Evolutionary conservation across 2,888 invertebrate genomes (phyloP).

Genomic region (Chydorus sphaericus): DNA sequence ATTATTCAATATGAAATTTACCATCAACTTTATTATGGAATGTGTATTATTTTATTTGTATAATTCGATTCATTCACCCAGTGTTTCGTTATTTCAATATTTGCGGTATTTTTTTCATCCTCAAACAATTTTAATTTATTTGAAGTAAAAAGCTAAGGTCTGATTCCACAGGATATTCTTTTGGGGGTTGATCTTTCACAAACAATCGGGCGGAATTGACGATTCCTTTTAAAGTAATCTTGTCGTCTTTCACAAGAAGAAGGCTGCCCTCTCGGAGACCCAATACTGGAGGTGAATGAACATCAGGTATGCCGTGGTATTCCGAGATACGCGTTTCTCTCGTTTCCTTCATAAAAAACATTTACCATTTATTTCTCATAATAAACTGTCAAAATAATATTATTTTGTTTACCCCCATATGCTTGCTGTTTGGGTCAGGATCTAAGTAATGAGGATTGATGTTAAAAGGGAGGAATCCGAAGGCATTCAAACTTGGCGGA

Average conservation of each 20-base stretch:
- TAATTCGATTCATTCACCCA: too few relatives aligned
- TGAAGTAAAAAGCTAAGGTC: conserved; percentile 6
- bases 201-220: conserved; percentile 47
- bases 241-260: conserved; percentile 42
- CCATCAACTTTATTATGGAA: too few relatives aligned
- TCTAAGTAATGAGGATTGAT: conserved; percentile 75
- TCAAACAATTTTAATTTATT: too few relatives aligned
- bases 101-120: too few relatives aligned
- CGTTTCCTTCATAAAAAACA: conserved; percentile 40
- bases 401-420: conserved; percentile 42
- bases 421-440: conserved; percentile 40
- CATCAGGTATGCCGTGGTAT: conserved; percentile 41
- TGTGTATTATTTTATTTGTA: too few relatives aligned
- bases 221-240: conserved; percentile 42
- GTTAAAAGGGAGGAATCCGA: conserved; percentile 61
- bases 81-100: too few relatives aligned
- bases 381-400: neutral
- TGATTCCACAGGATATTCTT: conserved; percentile 1
- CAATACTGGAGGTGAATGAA: conserved; percentile 42
- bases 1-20: too few relatives aligned
- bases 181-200: neutral
- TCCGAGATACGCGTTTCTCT: conserved; percentile 55
- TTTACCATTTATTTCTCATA: neutral
- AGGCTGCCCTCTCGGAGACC: conserved; percentile 57
- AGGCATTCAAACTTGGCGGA: conserved; percentile 55